Evolutionary conservation across 2,113 vertebrate species (phyloP).

Genomic region (Microtus richardsoni): DNA sequence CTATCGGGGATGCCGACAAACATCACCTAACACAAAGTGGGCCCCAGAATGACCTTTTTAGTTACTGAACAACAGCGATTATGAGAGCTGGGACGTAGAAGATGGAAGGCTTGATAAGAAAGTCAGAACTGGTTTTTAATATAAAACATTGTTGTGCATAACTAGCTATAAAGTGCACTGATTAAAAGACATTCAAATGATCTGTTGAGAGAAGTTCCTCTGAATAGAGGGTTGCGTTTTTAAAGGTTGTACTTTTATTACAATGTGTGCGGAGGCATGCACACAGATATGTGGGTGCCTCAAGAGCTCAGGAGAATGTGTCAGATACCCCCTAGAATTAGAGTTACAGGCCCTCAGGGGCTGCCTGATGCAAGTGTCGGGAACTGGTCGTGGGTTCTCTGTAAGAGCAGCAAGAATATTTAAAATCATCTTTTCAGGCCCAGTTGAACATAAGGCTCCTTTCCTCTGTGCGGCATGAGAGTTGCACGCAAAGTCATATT

Average conservation of each 20-base stretch:
- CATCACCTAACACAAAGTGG: slow-evolving; percentile 12
- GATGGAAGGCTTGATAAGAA: slow-evolving; percentile 71
- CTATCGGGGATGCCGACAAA: neutral
- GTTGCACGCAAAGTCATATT: neutral
- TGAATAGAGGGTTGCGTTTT: neutral
- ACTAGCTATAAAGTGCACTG: slow-evolving; percentile 57
- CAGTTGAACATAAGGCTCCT: slow-evolving; percentile 33
- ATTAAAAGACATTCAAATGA: slow-evolving; percentile 55
- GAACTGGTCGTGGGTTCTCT: neutral
- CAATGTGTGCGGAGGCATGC: neutral
- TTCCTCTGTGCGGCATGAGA: slow-evolving; percentile 23
- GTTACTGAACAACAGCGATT: slow-evolving; percentile 63
- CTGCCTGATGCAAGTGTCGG: neutral
- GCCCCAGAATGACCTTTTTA: slow-evolving; percentile 57
- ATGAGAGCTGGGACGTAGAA: slow-evolving; percentile 69
- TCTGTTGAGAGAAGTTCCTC: slow-evolving; percentile 51
- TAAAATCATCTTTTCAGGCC: slow-evolving; percentile 39
- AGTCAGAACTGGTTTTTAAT: slow-evolving; percentile 77
- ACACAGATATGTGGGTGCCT: neutral
- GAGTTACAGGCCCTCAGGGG: neutral
- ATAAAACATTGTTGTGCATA: slow-evolving; percentile 55
- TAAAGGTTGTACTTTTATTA: neutral
- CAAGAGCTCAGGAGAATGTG: neutral
- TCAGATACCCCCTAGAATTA: neutral
- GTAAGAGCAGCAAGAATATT: too few relatives aligned